A percentile compares a stretch with the other conserved stretches of the same genome.
phyloP scores from a whole-genome alignment of 2,797 vertebrate genomes.

The Hybognathus amarus region DNA sequence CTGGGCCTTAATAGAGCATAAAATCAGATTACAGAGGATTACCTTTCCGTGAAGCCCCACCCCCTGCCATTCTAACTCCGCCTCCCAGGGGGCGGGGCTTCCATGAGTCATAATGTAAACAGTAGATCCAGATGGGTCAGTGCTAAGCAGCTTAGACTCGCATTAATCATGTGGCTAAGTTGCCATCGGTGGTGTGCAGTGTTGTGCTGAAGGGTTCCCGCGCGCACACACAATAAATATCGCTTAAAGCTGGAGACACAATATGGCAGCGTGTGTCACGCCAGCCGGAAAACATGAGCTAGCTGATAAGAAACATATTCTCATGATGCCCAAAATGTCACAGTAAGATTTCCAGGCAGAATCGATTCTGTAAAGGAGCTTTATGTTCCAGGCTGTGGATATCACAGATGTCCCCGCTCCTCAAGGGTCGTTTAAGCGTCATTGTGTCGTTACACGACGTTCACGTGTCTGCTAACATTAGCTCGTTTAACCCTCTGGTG shows the following conservation, averaged over 20 bases:
- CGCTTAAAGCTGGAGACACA: constrained; percentile 13
- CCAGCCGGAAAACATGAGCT: constrained; percentile 39
- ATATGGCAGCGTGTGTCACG: constrained; percentile 20
- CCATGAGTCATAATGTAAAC: constrained; percentile 75
- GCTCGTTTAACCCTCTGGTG: too few relatives aligned
- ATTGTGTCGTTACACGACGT: constrained; percentile 1
- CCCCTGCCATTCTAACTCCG: constrained; percentile 57
- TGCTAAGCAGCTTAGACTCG: constrained; percentile 83
- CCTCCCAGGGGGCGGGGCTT: constrained; percentile 20
- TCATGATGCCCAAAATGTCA: constrained; percentile 29
- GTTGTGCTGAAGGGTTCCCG: constrained; percentile 44
- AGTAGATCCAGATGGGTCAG: constrained; percentile 83
- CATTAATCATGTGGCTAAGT: constrained; percentile 82
- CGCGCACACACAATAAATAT: constrained; percentile 28
- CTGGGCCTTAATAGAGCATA: constrained; percentile 70
- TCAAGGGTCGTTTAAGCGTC: neutral
- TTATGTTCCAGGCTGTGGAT: neutral
- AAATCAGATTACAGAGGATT: constrained; percentile 84
- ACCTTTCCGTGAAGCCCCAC: constrained; percentile 70
- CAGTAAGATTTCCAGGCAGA: constrained; percentile 15
- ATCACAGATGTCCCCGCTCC: neutral
- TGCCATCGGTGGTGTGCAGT: constrained; percentile 73
- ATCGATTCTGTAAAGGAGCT: constrained; percentile 15
- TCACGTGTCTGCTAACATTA: neutral
- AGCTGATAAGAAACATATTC: constrained; percentile 42